Evolutionary conservation across 2,797 vertebrate genomes (phyloP).

Genomic region (Ceyx erithaca): DNA sequence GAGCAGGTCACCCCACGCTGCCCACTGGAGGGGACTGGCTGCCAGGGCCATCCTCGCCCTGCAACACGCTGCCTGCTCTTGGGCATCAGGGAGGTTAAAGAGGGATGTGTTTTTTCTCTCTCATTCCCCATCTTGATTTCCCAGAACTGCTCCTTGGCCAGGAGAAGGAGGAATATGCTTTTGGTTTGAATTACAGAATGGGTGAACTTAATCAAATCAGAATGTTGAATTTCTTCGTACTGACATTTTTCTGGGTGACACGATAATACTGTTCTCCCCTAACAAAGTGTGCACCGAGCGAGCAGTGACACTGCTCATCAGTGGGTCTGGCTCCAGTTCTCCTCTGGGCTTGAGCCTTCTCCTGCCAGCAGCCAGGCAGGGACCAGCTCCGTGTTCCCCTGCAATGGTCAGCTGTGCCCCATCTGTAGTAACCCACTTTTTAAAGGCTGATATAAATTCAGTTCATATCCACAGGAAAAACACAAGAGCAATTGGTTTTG

Average conservation of each 20-base stretch:
- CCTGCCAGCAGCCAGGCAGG: neutral
- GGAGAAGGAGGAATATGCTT: neutral
- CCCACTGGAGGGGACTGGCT: neutral
- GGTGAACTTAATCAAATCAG: neutral
- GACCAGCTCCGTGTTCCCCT: neutral
- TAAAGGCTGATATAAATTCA: neutral
- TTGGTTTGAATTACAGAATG: neutral
- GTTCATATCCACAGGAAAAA: neutral
- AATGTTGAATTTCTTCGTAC: neutral
- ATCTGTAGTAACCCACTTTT: fast-evolving
- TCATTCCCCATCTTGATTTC: neutral
- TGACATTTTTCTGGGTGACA: neutral
- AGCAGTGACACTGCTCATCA: fast-evolving
- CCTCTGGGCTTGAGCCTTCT: neutral
- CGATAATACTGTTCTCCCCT: neutral
- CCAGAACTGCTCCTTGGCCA: neutral
- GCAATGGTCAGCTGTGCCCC: neutral
- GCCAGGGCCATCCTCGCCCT: neutral
- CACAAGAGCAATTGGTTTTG: neutral
- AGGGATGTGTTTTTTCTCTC: neutral
- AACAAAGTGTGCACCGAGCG: fast-evolving
- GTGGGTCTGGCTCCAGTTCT: neutral
- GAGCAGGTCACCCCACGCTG: neutral
- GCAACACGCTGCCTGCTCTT: fast-evolving
- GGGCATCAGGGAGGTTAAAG: neutral